These are phyloP conservation scores for Drosophila lowei DNA, from an alignment of 1,140 invertebrate genomes.

Conservation along the genomic window DNA sequence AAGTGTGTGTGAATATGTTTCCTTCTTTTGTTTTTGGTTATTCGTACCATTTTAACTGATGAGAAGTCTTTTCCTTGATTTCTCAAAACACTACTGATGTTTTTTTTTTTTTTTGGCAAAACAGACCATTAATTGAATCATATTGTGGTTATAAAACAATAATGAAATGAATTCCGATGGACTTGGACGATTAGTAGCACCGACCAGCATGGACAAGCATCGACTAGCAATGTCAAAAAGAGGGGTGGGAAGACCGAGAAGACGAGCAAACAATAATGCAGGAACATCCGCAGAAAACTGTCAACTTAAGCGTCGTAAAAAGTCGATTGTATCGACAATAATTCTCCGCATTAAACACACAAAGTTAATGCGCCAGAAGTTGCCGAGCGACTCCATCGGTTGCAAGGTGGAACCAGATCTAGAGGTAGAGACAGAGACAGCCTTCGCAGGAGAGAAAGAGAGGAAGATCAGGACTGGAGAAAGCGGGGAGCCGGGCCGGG, in stretches of 20 bases:
- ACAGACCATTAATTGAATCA: constrained; percentile 25
- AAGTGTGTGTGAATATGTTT: too few relatives aligned
- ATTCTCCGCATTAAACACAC: constrained; percentile 69
- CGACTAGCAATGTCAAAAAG: background rate
- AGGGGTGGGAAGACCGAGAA: background rate
- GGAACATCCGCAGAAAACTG: constrained; percentile 53
- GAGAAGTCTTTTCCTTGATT: too few relatives aligned
- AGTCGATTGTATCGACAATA: constrained; percentile 74
- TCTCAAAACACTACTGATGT: too few relatives aligned
- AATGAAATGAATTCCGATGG: too few relatives aligned
- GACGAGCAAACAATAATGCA: constrained; percentile 23
- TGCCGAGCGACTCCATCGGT: constrained; percentile 22
- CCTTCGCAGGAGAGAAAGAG: background rate
- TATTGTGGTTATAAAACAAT: constrained; percentile 22
- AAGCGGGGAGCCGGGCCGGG: constrained; percentile 6
- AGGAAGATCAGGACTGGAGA: constrained; percentile 23
- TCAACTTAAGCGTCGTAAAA: constrained; percentile 74
- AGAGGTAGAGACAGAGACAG: constrained; percentile 11
- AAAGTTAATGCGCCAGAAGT: constrained; percentile 68
- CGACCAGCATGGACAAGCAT: too few relatives aligned
- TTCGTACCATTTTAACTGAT: too few relatives aligned
- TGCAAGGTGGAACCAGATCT: constrained; percentile 32
- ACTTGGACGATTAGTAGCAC: background rate
- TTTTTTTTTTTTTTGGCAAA: too few relatives aligned
- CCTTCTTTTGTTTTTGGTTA: too few relatives aligned